phyloP scores from a whole-genome alignment of 2,113 vertebrate species.

The Chaetodon trifascialis region DNA sequence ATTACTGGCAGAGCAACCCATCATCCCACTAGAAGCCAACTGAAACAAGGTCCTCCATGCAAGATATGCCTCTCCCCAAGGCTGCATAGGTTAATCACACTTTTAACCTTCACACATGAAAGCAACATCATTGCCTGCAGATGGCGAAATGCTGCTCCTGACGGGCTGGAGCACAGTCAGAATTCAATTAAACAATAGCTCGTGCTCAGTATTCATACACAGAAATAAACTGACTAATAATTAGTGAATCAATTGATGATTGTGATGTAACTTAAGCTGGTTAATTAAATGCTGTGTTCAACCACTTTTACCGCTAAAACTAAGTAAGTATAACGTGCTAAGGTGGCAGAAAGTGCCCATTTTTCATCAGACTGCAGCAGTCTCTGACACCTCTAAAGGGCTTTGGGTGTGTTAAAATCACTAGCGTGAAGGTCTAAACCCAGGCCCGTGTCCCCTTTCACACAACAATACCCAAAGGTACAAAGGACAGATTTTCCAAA shows the following conservation, averaged over 20 bases:
- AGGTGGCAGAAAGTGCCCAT: constrained; percentile 23
- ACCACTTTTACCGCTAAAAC: constrained; percentile 6
- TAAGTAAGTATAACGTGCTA: constrained; percentile 3
- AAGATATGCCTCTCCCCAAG: constrained; percentile 33
- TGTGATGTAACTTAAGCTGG: not conserved
- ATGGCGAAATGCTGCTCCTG: constrained; percentile 15
- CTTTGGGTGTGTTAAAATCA: constrained; percentile 56
- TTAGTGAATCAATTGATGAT: not conserved
- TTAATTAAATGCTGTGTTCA: constrained; percentile 4
- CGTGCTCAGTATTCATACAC: not conserved
- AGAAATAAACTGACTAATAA: constrained; percentile 20
- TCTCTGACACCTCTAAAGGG: constrained; percentile 45
- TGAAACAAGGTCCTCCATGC: constrained; percentile 28
- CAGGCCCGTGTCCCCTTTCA: not conserved
- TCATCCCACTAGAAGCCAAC: constrained; percentile 13
- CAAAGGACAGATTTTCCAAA: not conserved
- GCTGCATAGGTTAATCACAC: constrained; percentile 53
- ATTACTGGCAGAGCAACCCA: constrained; percentile 19
- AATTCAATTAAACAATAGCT: constrained; percentile 25
- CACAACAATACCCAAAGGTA: constrained; percentile 21
- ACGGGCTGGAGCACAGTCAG: not conserved
- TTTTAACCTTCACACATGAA: constrained; percentile 56
- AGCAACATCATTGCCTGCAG: constrained; percentile 31
- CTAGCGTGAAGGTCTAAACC: constrained; percentile 61
- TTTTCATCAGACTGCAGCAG: constrained; percentile 60